Conservation (phyloP, 2,797 vertebrate species). For the Melanotaenia pygmaea region DNA sequence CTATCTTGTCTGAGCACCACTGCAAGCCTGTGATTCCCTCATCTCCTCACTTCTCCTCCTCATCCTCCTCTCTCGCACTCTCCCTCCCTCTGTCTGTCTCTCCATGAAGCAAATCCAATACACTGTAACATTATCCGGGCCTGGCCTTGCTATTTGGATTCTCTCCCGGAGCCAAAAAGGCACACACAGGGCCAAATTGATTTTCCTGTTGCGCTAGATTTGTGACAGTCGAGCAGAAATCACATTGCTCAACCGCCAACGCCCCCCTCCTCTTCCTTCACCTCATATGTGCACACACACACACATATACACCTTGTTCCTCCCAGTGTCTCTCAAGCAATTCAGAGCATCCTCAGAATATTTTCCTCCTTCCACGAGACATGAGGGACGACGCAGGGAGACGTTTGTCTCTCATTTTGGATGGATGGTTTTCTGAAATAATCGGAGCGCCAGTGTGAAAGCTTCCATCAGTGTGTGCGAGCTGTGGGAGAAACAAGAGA, state of each 20-base stretch:
- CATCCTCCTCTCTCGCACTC: constrained; percentile 29
- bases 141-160: constrained; percentile 82
- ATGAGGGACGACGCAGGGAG: constrained; percentile 57
- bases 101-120: constrained; percentile 85
- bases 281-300: constrained; percentile 44
- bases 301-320: constrained; percentile 45
- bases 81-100: constrained; percentile 63
- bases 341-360: constrained; percentile 67
- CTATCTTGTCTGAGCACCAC: constrained; percentile 71
- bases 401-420: constrained; percentile 62
- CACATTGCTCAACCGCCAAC: constrained; percentile 81
- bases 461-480: constrained; percentile 43
- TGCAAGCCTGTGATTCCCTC: constrained; percentile 70
- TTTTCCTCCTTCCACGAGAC: constrained; percentile 61
- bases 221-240: constrained; percentile 86
- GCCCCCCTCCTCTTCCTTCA: constrained; percentile 53
- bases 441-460: constrained; percentile 16
- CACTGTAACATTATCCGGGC: constrained; percentile 81
- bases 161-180: constrained; percentile 80
- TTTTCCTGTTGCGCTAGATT: constrained; percentile 87
- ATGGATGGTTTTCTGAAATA: constrained; percentile 54
- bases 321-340: constrained; percentile 75
- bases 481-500: constrained; percentile 19
- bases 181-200: constrained; percentile 85
- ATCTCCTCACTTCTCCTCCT: constrained; percentile 52